A percentile compares a stretch with the other conserved stretches of the same genome.
Evolutionary conservation across 37 sponge, comb jelly and placozoan genomes (phyloP).

Genomic region (Aplysina aerophoba): DNA sequence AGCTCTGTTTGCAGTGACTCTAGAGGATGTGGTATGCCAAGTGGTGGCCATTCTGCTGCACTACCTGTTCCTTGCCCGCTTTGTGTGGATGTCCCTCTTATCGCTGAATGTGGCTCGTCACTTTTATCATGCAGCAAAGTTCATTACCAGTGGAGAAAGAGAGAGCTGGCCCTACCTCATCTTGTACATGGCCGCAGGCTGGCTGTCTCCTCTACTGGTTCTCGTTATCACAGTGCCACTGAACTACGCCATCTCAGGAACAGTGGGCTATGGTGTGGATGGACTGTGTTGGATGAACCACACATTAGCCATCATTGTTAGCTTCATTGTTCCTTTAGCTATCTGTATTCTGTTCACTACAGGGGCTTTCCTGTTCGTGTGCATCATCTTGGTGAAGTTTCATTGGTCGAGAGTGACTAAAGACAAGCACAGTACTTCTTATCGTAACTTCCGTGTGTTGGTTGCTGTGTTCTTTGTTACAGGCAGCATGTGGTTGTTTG

Average conservation of each 20-base stretch:
- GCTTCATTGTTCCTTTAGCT: slow-evolving; percentile 44
- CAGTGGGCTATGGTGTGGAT: slow-evolving; percentile 51
- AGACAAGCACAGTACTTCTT: too few species aligned
- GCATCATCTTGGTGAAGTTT: background rate
- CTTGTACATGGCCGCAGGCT: slow-evolving; percentile 41
- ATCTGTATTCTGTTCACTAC: slow-evolving; percentile 38
- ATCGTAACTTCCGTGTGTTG: slow-evolving; percentile 13
- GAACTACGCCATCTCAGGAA: slow-evolving; percentile 36
- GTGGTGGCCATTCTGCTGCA: slow-evolving; percentile 46
- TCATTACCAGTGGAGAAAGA: background rate
- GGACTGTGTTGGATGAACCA: slow-evolving; percentile 63
- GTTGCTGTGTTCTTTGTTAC: slow-evolving; percentile 28
- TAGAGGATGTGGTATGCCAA: background rate
- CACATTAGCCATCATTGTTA: slow-evolving; percentile 32
- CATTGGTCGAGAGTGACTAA: background rate
- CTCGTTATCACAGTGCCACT: slow-evolving; percentile 20
- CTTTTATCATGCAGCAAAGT: slow-evolving; percentile 13
- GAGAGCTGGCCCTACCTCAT: background rate
- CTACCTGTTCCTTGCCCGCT: slow-evolving; percentile 53
- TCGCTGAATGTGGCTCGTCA: slow-evolving; percentile 8
- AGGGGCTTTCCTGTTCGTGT: background rate
- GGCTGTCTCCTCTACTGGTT: slow-evolving; percentile 51
- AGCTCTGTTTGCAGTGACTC: background rate
- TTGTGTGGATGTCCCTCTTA: slow-evolving; percentile 60
- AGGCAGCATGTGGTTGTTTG: slow-evolving; percentile 68